These are phyloP conservation scores for Pygathrix nemaeus DNA, from an alignment of 2,113 vertebrate genomes.

Conservation along the genomic window DNA sequence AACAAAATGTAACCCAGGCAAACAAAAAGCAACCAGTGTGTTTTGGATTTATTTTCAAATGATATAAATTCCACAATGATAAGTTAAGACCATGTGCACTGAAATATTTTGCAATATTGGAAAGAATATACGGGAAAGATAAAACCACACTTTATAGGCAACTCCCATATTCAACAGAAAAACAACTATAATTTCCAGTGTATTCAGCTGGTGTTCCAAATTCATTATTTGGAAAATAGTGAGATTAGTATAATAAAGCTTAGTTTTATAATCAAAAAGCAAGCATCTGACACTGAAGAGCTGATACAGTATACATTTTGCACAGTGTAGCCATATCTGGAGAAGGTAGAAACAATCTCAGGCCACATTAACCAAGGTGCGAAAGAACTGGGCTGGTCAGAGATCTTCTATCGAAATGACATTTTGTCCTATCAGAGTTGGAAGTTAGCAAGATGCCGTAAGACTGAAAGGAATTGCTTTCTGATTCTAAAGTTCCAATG, in stretches of 20 bases:
- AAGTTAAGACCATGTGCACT: not conserved
- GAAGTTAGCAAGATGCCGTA: not conserved
- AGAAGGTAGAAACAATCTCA: not conserved
- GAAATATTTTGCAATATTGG: not conserved
- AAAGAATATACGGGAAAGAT: not conserved
- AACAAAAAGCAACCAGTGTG: not conserved
- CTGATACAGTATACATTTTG: not conserved
- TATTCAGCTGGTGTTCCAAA: not conserved
- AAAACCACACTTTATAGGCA: not conserved
- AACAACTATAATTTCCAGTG: not conserved
- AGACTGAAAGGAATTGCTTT: not conserved
- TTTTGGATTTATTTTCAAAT: not conserved
- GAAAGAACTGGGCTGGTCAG: not conserved
- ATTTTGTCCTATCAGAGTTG: not conserved
- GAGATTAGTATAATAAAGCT: not conserved
- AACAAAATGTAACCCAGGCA: not conserved
- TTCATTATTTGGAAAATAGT: not conserved
- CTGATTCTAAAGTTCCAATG: not conserved
- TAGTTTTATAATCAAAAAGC: not conserved
- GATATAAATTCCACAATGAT: not conserved
- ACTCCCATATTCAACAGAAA: not conserved
- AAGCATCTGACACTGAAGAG: not conserved
- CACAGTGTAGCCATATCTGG: not conserved
- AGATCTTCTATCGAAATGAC: not conserved
- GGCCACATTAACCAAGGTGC: not conserved